phyloP scores from a whole-genome alignment of 2,888 invertebrate genomes.

The Drosophila emarginata region DNA sequence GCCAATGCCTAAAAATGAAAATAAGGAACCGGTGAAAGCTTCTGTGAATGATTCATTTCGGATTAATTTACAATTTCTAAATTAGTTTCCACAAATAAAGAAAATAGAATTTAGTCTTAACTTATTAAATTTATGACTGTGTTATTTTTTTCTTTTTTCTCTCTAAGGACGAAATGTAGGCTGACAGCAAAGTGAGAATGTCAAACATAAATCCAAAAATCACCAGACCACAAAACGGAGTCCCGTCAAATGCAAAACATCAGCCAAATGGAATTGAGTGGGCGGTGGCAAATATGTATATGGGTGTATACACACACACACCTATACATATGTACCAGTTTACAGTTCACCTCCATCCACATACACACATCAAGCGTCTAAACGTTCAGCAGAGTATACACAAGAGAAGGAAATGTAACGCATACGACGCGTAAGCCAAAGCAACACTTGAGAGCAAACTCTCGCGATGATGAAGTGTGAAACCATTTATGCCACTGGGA shows the following conservation, averaged over 20 bases:
- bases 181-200: constrained; percentile 55
- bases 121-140: not conserved
- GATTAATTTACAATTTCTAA: not conserved
- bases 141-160: not conserved
- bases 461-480: constrained; percentile 60
- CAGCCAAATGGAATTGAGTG: constrained; percentile 68
- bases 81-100: not conserved
- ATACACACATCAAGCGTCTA: not conserved
- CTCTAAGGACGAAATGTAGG: constrained; percentile 6
- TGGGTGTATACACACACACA: too few species aligned
- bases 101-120: not conserved
- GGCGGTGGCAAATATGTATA: not conserved
- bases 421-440: constrained; percentile 54
- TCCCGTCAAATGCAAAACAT: constrained; percentile 57
- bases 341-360: not conserved
- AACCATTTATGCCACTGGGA: constrained; percentile 51
- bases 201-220: constrained; percentile 45
- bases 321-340: too few species aligned
- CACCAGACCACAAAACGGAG: constrained; percentile 52
- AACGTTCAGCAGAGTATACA: constrained; percentile 14
- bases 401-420: constrained; percentile 38
- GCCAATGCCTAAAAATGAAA: not conserved
- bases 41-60: not conserved
- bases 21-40: not conserved
- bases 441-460: constrained; percentile 31